Evolutionary conservation across 2,113 vertebrate species (phyloP).

Genomic region (Gambusia affinis): DNA sequence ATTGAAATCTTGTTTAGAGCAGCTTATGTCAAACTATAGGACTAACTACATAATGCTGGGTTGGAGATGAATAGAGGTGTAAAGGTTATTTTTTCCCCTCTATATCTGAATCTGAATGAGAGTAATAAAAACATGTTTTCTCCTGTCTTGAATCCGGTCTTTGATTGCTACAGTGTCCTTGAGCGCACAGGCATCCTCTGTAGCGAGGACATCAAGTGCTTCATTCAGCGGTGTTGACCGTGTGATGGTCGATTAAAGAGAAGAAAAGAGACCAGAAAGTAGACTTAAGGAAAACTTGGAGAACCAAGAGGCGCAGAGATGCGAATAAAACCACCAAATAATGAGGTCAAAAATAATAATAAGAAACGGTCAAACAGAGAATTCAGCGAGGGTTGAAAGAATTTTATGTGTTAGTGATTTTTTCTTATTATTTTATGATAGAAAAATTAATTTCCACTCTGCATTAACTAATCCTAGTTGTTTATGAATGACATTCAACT

Average conservation of each 20-base stretch:
- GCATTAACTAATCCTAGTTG: not conserved
- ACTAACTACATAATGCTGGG: constrained; percentile 13
- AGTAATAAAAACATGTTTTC: not conserved
- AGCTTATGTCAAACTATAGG: not conserved
- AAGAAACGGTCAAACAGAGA: not conserved
- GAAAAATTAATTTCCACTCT: not conserved
- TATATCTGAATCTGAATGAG: constrained; percentile 11
- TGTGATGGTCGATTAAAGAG: constrained; percentile 12
- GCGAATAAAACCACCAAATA: constrained; percentile 8
- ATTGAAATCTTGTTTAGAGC: too few relatives aligned
- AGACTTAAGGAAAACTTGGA: constrained; percentile 11
- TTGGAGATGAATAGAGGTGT: constrained; percentile 21
- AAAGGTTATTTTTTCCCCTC: constrained; percentile 19
- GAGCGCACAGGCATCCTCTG: constrained; percentile 43
- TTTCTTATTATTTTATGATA: not conserved
- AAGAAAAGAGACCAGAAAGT: not conserved
- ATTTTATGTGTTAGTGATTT: not conserved
- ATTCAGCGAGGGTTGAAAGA: not conserved
- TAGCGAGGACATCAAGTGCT: constrained; percentile 32
- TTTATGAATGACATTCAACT: not conserved
- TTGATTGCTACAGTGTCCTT: constrained; percentile 57
- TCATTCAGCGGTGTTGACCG: constrained; percentile 30
- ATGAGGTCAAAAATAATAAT: constrained; percentile 8
- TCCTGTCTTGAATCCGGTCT: constrained; percentile 30
- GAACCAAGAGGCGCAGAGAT: not conserved